These are phyloP conservation scores for Chionodraco myersi DNA, from an alignment of 2,113 vertebrate genomes.

Conservation along the genomic window DNA sequence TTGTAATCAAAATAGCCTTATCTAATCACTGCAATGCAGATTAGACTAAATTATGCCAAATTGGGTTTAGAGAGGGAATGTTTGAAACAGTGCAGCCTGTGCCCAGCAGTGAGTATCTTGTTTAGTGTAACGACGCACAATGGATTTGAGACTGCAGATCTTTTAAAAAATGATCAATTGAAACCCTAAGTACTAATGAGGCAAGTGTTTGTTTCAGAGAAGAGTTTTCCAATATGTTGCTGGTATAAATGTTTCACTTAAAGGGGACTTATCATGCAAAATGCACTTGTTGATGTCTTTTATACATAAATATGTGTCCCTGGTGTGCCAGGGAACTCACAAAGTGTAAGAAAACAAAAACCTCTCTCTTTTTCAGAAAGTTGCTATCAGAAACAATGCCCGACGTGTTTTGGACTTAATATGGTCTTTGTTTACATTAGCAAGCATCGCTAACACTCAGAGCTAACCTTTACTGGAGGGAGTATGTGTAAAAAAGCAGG, in stretches of 20 bases:
- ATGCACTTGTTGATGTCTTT: no score
- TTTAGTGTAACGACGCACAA: constrained; percentile 34
- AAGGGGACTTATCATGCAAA: no score
- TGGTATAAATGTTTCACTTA: constrained; percentile 11
- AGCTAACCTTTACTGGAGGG: no score
- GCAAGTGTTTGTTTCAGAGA: constrained; percentile 1
- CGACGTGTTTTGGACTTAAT: no score
- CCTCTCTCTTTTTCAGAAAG: no score
- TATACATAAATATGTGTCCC: no score
- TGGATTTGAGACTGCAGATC: constrained; percentile 11
- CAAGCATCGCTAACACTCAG: no score
- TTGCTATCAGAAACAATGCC: no score
- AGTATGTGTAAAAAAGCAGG: no score
- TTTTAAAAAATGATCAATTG: constrained; percentile 20
- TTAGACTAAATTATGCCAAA: constrained; percentile 40
- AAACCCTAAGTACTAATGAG: background rate
- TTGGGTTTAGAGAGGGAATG: constrained; percentile 12
- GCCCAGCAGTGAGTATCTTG: constrained; percentile 10
- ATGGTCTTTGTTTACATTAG: no score
- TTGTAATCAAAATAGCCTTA: constrained; percentile 46
- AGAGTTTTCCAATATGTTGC: constrained; percentile 15
- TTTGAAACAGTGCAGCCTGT: constrained; percentile 8
- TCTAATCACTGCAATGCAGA: constrained; percentile 47
- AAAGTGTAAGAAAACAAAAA: no score
- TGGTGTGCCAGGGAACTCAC: no score